Evolutionary conservation across 2,113 vertebrate species (phyloP).

Genomic region (Triplophysa siluroides): DNA sequence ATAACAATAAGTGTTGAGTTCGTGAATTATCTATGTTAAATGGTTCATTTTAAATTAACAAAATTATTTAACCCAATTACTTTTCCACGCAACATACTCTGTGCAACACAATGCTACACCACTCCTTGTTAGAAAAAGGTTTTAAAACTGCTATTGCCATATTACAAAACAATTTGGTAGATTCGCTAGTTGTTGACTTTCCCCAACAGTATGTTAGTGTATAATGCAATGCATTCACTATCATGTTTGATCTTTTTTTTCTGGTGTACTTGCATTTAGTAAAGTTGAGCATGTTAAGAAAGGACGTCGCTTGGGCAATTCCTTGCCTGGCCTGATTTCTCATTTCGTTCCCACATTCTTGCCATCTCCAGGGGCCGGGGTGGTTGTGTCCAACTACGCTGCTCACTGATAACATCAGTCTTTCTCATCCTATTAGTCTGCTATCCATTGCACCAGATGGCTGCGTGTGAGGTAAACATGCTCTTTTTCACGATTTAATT

Average conservation of each 20-base stretch:
- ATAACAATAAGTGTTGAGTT: too few species aligned
- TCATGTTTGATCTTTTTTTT: conserved; percentile 31
- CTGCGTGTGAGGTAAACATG: conserved; percentile 36
- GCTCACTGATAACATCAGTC: conserved; percentile 62
- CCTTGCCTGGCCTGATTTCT: conserved; percentile 63
- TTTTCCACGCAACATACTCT: background rate
- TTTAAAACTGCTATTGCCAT: too few species aligned
- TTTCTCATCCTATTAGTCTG: conserved; percentile 37
- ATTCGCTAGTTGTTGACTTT: too few species aligned
- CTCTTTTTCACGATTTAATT: conserved; percentile 34
- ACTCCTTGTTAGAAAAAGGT: too few species aligned
- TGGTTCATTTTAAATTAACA: too few species aligned
- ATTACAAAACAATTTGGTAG: too few species aligned
- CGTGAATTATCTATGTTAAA: too few species aligned
- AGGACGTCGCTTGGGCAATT: conserved; percentile 51
- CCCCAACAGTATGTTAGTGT: background rate
- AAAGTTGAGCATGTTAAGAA: conserved; percentile 54
- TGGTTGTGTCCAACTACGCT: conserved; percentile 53
- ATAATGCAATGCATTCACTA: background rate
- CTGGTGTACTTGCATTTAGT: conserved; percentile 48
- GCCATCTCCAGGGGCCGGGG: conserved; percentile 60
- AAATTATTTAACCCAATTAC: too few species aligned
- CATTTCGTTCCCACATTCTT: conserved; percentile 67
- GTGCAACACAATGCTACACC: background rate
- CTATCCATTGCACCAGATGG: conserved; percentile 28